phyloP scores from a whole-genome alignment of 1,140 invertebrate species.

The Helicoverpa zea region DNA sequence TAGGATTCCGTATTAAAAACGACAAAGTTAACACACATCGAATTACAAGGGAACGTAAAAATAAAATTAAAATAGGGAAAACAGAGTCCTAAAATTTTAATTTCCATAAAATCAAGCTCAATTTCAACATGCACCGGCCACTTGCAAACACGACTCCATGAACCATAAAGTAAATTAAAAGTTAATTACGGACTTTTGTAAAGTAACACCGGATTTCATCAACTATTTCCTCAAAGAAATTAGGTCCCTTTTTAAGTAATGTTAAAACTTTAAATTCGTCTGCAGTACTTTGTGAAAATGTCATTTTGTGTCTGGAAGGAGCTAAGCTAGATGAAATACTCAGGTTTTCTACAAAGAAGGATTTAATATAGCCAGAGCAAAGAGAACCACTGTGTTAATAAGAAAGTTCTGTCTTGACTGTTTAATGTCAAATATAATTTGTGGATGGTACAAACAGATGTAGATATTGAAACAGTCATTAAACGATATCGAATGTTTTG shows the following conservation, averaged over 20 bases:
- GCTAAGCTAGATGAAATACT: slow-evolving; percentile 22
- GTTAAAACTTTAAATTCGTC: not conserved
- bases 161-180: not conserved
- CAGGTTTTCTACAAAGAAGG: not conserved
- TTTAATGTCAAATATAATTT: slow-evolving; percentile 2
- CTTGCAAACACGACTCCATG: too few relatives aligned
- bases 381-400: slow-evolving; percentile 11
- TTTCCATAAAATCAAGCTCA: not conserved
- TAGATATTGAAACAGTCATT: not conserved
- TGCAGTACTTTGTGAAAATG: slow-evolving; percentile 24
- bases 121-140: too few relatives aligned
- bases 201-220: not conserved
- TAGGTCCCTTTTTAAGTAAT: too few relatives aligned
- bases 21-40: not conserved
- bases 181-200: not conserved
- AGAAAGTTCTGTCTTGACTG: slow-evolving; percentile 4
- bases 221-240: too few relatives aligned
- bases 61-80: not conserved
- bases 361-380: not conserved
- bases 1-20: not conserved
- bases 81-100: not conserved
- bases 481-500: not conserved
- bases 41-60: too few relatives aligned
- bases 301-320: slow-evolving; percentile 6
- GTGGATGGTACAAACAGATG: slow-evolving; percentile 5